phyloP scores from a whole-genome alignment of 2,113 vertebrate species.

The Corythaixoides concolor region DNA sequence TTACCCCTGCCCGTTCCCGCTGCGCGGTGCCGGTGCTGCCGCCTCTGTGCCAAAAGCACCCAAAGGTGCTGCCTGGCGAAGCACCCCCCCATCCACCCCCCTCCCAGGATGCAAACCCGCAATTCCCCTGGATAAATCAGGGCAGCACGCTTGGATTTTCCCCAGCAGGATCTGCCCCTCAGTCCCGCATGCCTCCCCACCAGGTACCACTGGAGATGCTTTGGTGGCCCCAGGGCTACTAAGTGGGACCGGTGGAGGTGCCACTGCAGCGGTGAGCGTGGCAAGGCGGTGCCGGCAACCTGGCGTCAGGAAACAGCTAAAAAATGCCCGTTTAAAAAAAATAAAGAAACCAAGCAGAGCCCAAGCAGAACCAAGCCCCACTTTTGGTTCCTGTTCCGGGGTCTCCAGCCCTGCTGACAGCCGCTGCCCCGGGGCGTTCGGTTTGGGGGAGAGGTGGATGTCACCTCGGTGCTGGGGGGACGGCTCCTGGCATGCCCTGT shows the following conservation, averaged over 20 bases:
- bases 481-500: rapidly evolving
- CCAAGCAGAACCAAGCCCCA: too few relatives aligned
- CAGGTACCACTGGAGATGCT: background rate
- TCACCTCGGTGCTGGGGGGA: background rate
- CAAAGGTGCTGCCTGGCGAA: background rate
- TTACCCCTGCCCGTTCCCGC: too few relatives aligned
- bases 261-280: rapidly evolving
- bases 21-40: background rate
- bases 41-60: background rate
- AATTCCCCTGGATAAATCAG: background rate
- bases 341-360: background rate
- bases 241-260: background rate
- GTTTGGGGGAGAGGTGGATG: background rate
- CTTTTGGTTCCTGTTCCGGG: conserved; percentile 41
- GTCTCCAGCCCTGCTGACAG: background rate
- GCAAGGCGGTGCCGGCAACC: background rate
- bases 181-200: background rate
- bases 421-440: background rate
- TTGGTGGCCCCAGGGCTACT: background rate
- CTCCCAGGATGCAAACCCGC: background rate
- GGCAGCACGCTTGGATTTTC: rapidly evolving
- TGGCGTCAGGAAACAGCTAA: background rate
- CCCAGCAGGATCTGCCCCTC: background rate
- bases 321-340: background rate
- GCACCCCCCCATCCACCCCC: background rate